A percentile compares a stretch with the other conserved stretches of the same genome.
phyloP scores from a whole-genome alignment of 2,113 vertebrate species.

The Condylura cristata region DNA sequence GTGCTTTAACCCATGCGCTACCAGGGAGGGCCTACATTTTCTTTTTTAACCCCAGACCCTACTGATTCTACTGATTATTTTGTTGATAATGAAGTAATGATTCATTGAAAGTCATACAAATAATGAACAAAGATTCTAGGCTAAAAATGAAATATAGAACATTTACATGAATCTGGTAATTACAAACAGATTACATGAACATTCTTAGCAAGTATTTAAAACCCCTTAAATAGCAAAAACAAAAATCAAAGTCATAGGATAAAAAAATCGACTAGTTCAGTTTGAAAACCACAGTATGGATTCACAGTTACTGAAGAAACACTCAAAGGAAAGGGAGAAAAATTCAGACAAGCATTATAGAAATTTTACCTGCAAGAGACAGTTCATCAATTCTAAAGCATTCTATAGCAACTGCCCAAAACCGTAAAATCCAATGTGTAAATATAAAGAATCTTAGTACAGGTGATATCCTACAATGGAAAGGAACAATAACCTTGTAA shows the following conservation, averaged over 20 bases:
- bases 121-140: conserved; percentile 37
- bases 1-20: no score
- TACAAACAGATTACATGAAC: conserved; percentile 18
- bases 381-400: neutral
- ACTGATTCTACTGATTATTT: neutral
- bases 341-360: fast-evolving
- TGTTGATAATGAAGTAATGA: neutral
- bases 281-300: neutral
- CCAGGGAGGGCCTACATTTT: no score
- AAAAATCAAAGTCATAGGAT: conserved; percentile 28
- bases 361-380: conserved; percentile 33
- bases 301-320: neutral
- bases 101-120: conserved; percentile 6
- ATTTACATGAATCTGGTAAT: conserved; percentile 41
- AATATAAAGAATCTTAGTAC: neutral
- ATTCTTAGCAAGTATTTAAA: conserved; percentile 68
- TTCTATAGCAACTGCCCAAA: neutral
- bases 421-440: neutral
- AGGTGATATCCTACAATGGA: neutral
- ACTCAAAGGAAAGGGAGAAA: neutral
- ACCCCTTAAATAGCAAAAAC: neutral
- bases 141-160: conserved; percentile 49
- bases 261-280: neutral
- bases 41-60: neutral
- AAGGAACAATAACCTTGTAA: conserved; percentile 31